These are phyloP conservation scores for Coregonus ussuriensis DNA, from an alignment of 2,797 vertebrate species.

Conservation along the genomic window DNA sequence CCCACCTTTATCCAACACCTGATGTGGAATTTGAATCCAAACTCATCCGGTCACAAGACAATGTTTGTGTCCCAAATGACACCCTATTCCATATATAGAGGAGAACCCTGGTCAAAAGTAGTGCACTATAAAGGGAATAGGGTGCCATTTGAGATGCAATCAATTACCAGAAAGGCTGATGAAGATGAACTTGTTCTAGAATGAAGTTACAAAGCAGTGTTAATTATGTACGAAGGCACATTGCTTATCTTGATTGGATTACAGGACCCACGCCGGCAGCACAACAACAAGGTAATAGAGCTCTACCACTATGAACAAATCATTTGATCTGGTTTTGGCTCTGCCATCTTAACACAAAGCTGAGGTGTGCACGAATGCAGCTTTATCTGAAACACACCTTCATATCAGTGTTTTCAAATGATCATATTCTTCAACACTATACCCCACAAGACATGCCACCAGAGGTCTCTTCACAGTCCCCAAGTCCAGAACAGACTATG, in stretches of 20 bases:
- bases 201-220: background rate
- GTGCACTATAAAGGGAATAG: background rate
- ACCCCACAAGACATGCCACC: too few relatives aligned
- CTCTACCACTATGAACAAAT: background rate
- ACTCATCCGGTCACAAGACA: conserved; percentile 1
- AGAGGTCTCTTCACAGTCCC: too few relatives aligned
- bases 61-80: background rate
- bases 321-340: background rate
- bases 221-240: background rate
- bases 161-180: background rate
- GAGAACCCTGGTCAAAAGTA: background rate
- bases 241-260: conserved; percentile 9
- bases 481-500: too few relatives aligned
- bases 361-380: background rate
- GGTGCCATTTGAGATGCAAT: background rate
- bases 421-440: too few relatives aligned
- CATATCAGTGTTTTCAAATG: too few relatives aligned
- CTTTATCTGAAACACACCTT: background rate
- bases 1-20: background rate
- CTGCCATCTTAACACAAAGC: too few relatives aligned
- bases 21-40: background rate
- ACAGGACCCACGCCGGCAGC: background rate
- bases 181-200: background rate
- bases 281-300: background rate
- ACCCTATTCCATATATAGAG: too few relatives aligned